phyloP scores from a whole-genome alignment of 2,888 invertebrate species.

The Balanococcus diminutus region DNA sequence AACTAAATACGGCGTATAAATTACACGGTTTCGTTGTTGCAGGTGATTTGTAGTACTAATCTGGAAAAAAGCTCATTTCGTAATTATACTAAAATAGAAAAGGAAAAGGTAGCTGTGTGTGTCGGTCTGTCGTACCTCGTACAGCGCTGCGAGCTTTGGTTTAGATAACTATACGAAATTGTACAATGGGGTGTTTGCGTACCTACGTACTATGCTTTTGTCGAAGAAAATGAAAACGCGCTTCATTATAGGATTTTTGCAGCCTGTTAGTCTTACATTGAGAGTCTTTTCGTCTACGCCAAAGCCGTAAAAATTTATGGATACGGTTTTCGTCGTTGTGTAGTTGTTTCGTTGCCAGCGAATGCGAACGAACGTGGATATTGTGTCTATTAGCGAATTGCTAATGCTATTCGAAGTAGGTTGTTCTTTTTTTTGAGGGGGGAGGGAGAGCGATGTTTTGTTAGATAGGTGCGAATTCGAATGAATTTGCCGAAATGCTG shows the following conservation, averaged over 20 bases:
- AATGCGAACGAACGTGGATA: conserved; percentile 17
- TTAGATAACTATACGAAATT: background rate
- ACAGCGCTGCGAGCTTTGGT: background rate
- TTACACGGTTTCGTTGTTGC: background rate
- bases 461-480: too few relatives aligned
- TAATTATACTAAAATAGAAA: background rate
- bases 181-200: background rate
- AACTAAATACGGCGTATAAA: background rate
- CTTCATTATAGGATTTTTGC: conserved; percentile 15
- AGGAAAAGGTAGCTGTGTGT: background rate
- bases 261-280: background rate
- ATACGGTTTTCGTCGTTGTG: background rate
- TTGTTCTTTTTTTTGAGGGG: background rate
- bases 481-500: too few relatives aligned
- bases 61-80: conserved; percentile 14
- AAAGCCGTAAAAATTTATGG: conserved; percentile 34
- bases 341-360: too few relatives aligned
- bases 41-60: conserved; percentile 18
- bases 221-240: background rate
- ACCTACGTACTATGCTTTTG: background rate
- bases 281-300: conserved; percentile 6
- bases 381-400: conserved; percentile 32
- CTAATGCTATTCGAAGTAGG: background rate
- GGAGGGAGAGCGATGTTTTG: too few relatives aligned
- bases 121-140: background rate